Base-by-base conservation (phyloP, 1,140 invertebrate genomes). In the Eupeodes corollae region DNA sequence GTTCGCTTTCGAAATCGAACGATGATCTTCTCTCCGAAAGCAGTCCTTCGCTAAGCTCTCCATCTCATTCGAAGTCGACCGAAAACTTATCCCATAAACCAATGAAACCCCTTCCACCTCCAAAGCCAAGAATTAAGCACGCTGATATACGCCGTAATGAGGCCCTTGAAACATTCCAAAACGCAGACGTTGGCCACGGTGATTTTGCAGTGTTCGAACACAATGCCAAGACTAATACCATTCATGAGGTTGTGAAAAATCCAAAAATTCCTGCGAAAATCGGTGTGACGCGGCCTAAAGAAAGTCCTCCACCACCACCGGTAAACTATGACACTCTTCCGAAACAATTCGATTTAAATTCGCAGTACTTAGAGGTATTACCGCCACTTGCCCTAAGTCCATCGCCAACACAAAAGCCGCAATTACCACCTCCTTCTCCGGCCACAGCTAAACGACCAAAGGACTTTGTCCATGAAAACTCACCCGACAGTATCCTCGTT, bases 141-240 rank as follows among this genome's bases (percentile, higher is more conserved):
- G 66, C 66, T 14, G 56, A 68, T 44, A 44, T 68, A 15, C 54
- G 63, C 32, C 55, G 56, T 6, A 68, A 68, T 42, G 51, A 56
- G 15, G 65, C 62, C 1, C 51, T 68, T 21, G 61, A 66, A 35
- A 58, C 53, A 9, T 63, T 68, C 38, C 62, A 67, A 47, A 56
- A 54, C 48, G 57, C 48, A 16, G 65, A 68, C 48, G 57, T 68
- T 41, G 63, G 62, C 1, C 58, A 68, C 11, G 63, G 63, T 9
- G 63, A 68, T 44, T 67, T 68, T 42, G 52, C 63, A 1, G 62
- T 66, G 13, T 68, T 64, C 47, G 64, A 66, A 42, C 65, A 68
- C 46, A 61, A 68, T 46, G 54, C 52, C 16, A 58, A 48, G 43
- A 68, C 65, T 15, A 68, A 68, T 21, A 61, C 59, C 15, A 64